Evolutionary conservation across 2,797 vertebrate species (phyloP), one percentile per base, ranked within the genome.

Genomic region (Epinephelus awoara): DNA sequence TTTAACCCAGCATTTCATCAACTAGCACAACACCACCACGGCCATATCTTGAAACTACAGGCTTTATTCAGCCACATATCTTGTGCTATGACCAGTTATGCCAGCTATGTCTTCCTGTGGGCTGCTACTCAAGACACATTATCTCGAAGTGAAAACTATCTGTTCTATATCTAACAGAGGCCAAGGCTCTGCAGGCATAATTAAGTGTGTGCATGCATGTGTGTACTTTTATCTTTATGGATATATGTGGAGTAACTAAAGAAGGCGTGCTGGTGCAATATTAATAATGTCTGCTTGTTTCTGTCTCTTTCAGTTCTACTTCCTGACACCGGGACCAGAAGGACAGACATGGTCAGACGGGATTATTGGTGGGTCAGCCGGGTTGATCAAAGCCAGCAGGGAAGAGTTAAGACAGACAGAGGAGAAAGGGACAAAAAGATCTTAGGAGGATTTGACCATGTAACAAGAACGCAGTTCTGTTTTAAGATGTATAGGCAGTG

Each of bases 321-420:
- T 67, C 55, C 59, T 67, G 65, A 72, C 67, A 79, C 18, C 19
- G 21, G 63, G 47, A 64, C 66, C 40, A 62, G 61, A 58, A 79
- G 75, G 52, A 68, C 72, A 49, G 66, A 75, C 66, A 29, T 13
- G 21, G 65, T 64, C 64, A 71, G 59, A 70, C 3, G 0, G 82
- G 72, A 80, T 85, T 82, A 83, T 42, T n/a, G 34, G 52, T 21
- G 52, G 70, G 62, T 67, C 67, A 69, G 44, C 25, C 14, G 1
- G 49, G 56, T 62, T 79, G 88, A 88, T 89, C 81, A 79, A 88
- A 86, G 84, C 34, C 19, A 40, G 61, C 44, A 9, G 44, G 27
- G 56, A 47, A 61, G 38, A 13, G 57, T 76, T 13, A 8, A 46
- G 74, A 82, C 75, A 86, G 51, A 57, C 80, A 52, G 67, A 72